Evolutionary conservation across 1,140 invertebrate species (phyloP), one percentile per base, ranked within the genome.

Genomic region (Antheraea pernyi): DNA sequence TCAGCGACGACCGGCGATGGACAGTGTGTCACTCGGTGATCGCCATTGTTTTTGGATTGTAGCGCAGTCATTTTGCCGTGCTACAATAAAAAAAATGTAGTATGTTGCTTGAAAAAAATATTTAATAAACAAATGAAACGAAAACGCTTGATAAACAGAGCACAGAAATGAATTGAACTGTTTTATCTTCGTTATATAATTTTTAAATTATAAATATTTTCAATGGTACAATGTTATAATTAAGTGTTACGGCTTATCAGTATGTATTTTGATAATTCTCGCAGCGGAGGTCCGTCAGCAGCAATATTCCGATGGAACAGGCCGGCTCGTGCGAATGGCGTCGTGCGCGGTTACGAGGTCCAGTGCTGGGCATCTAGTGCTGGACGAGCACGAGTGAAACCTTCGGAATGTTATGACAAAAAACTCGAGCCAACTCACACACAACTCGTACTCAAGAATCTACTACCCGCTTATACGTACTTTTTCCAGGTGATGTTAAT

Each of bases 301-400:
- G 93, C 94, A 0, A 93, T 94, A 66, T 94, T 96, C 70, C 95
- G 98, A 36, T 99, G 98, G 98, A 94, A 95, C 80, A 82, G 93
- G 0, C 97, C 97, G 0, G 75, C 92, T 63, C 92, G 94, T 64
- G 91, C 94, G 0, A 97, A 98, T 84, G 97, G 97, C 7, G 79
- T 96, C 3, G 94, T 98, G 19, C 91, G 92, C 73, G 95, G 95
- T 0, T 98, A 97, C 88, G 94, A 94, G 70, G 94, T 97, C 0
- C 93, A 94, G 37, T 97, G 95, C 84, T 97, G 96, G 95, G 92
- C 91, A 9, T 95, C 94, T 75, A 95, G 95, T 94, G 92, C 91
- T 58, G 73, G 86, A 3, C 76, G 92, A 8, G 42, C 84, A 18
- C 68, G 76, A 53, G 64, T 76, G 30, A 73, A 78, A 10, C 73